These are phyloP conservation scores for Lepisosteus osseus DNA, from an alignment of 2,113 vertebrate species.

Conservation along the genomic window DNA sequence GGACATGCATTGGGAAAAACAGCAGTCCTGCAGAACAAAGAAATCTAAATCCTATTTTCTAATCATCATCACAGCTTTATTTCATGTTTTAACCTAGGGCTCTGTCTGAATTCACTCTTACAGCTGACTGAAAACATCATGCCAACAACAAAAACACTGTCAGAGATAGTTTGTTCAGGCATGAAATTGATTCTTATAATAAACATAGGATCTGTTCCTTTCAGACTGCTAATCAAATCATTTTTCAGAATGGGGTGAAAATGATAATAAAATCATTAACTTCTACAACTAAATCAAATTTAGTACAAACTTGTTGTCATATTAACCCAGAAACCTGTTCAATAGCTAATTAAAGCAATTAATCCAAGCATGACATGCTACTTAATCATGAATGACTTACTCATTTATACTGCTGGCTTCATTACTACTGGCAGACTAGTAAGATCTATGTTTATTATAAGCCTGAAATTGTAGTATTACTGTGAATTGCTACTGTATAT, in stretches of 20 bases:
- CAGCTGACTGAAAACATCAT: conserved; percentile 55
- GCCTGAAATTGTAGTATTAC: conserved; percentile 4
- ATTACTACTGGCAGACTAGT: conserved; percentile 55
- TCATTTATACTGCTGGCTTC: conserved; percentile 66
- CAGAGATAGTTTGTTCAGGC: conserved; percentile 79
- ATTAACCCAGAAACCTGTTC: conserved; percentile 88
- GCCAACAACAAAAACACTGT: conserved; percentile 63
- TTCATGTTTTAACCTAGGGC: conserved; percentile 22
- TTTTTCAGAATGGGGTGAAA: conserved; percentile 83
- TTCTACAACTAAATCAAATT: conserved; percentile 85
- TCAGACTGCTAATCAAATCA: conserved; percentile 91
- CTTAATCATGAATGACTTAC: conserved; percentile 75
- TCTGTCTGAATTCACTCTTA: conserved; percentile 39
- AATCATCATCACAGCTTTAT: conserved; percentile 43
- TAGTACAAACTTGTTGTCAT: conserved; percentile 78
- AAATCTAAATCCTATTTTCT: conserved; percentile 23
- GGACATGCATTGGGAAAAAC: background rate
- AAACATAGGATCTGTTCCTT: conserved; percentile 86
- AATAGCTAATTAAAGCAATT: conserved; percentile 93
- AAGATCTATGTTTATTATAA: conserved; percentile 12
- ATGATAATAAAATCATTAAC: conserved; percentile 92
- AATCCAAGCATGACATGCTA: conserved; percentile 71
- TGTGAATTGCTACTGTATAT: background rate
- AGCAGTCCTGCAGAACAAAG: conserved; percentile 1
- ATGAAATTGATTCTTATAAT: conserved; percentile 98